Base-by-base conservation (phyloP, 2,888 invertebrate species). In the Catocala nupta region DNA sequence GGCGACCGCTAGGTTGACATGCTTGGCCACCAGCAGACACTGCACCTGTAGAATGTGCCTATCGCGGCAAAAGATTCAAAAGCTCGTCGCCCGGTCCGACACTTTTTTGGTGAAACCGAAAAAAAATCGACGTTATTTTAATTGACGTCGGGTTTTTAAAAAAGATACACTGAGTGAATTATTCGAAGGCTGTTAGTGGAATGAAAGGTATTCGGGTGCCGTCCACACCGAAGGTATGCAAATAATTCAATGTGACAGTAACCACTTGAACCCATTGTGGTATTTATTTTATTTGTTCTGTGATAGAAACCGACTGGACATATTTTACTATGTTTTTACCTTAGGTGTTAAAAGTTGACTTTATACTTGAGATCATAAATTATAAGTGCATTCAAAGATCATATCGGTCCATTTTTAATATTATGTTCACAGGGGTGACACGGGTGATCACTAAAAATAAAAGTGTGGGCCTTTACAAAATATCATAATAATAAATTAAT, bases 61-160 rank as follows among this genome's bases (percentile, higher is more conserved):
- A 94, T 93, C 93, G 83, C 85, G 76, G 81, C 83, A 78, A 84
- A 84, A 92, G 94, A 94, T 93, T 92, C 91, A 93, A 92, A 92
- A 91, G 89, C 82, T 76, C 75, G 70, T 70, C 70, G 62, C 68
- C 59, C 74, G 81, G 82, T 81, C 82, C 78, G 80, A 86, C 87
- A 87, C 88, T 89, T 89, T 25, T 89, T 87, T 86, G 82, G 77
- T 80, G 77, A 79, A 84, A 82, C 73, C 76, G 72, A 81, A 84
- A 88, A 86, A 82, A 86, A 84, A 33, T 73, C 82, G 70, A 84
- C 85, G 89, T 85, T 90, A 93, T 93, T 93, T 93, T 93, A 93
- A 94, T 93, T 93, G 92, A 92, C 89, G 88, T 77, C 83, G 86
- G 85, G 77, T 73, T 81, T 83, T 81, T 88, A 85, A 88, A 89